phyloP scores from a whole-genome alignment of 2,113 vertebrate genomes.

The Sitta europaea region DNA sequence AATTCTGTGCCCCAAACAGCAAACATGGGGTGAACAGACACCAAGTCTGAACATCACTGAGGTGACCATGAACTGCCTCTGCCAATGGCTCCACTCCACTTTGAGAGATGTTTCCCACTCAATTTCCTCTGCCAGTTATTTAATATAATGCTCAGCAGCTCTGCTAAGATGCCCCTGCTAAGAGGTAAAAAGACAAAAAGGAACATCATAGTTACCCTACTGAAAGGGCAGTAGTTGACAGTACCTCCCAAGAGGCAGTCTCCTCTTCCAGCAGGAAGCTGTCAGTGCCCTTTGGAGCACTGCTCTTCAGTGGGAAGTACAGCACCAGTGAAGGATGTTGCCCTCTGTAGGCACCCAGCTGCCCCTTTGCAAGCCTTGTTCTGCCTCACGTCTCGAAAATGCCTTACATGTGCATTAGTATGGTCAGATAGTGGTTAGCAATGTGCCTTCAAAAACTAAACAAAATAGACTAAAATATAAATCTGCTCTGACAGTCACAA shows the following conservation, averaged over 20 bases:
- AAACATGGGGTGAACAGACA: not conserved
- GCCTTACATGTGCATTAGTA: conserved; percentile 14
- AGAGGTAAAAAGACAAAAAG: conserved; percentile 41
- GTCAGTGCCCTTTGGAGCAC: conserved; percentile 26
- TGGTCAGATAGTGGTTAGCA: conserved; percentile 67
- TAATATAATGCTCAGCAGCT: not conserved
- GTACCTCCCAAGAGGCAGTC: not conserved
- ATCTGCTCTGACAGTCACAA: not conserved
- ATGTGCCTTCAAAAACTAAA: not conserved
- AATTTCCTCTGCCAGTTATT: not conserved
- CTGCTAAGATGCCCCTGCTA: not conserved
- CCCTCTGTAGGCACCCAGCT: conserved; percentile 28
- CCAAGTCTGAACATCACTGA: not conserved
- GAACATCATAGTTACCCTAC: not conserved
- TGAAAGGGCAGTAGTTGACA: not conserved
- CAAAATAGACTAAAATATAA: not conserved
- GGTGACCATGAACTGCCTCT: not conserved
- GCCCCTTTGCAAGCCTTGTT: conserved; percentile 8
- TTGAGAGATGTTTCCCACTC: not conserved
- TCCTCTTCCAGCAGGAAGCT: conserved; percentile 29
- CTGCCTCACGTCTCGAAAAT: not conserved
- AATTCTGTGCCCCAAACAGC: not conserved
- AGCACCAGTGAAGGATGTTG: conserved; percentile 35
- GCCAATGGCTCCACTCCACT: not conserved
- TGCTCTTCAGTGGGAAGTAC: conserved; percentile 37